Conservation (phyloP, 2,113 vertebrate genomes). For the Caretta caretta region DNA sequence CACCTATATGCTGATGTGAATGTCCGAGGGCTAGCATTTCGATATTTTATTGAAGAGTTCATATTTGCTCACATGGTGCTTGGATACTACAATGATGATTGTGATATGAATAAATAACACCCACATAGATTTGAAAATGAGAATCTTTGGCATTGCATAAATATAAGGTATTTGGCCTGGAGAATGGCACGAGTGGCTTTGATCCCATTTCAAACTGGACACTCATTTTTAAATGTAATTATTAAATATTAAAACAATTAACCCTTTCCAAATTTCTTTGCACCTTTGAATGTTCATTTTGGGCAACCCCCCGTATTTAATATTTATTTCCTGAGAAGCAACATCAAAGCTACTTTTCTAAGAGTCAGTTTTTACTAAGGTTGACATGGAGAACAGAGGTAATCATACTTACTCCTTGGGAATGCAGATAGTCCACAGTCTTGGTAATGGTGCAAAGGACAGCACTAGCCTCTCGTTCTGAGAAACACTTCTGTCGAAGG, state of each 20-base stretch:
- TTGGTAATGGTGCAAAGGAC: conserved; percentile 91
- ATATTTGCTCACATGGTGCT: not conserved
- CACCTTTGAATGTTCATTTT: not conserved
- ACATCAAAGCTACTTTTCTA: not conserved
- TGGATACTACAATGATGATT: not conserved
- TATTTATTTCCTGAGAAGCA: not conserved
- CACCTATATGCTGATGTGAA: not conserved
- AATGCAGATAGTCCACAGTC: conserved; percentile 96
- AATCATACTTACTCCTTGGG: conserved; percentile 87
- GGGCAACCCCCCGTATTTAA: not conserved
- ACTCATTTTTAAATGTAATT: not conserved
- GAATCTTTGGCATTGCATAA: not conserved
- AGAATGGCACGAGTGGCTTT: not conserved
- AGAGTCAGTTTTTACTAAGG: not conserved
- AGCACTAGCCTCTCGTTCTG: conserved; percentile 90
- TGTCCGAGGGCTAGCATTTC: not conserved
- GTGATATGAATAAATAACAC: not conserved
- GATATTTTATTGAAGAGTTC: not conserved
- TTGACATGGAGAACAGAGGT: not conserved
- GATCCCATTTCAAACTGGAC: not conserved
- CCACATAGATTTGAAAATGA: not conserved
- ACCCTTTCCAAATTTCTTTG: not conserved
- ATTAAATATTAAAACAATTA: not conserved
- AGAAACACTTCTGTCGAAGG: conserved; percentile 88
- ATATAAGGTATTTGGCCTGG: not conserved